phyloP scores from a whole-genome alignment of 2,113 vertebrate genomes.

The Cathartes aura region DNA sequence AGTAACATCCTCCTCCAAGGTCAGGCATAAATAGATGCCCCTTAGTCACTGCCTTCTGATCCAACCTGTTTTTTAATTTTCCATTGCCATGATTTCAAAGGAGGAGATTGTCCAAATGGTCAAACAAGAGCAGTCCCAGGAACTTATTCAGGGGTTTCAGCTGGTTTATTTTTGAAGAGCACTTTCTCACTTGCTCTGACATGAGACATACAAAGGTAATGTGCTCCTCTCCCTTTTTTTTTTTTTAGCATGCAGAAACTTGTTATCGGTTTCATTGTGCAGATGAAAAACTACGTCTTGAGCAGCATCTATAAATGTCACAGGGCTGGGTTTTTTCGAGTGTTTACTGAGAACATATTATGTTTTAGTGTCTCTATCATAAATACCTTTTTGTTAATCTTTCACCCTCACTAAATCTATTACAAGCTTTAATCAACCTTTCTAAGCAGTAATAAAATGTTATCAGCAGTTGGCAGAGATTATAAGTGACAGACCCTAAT shows the following conservation, averaged over 20 bases:
- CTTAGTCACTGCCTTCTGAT: background rate
- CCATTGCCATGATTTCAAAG: background rate
- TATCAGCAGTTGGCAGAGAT: conserved; percentile 34
- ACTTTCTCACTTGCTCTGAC: background rate
- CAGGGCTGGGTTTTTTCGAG: background rate
- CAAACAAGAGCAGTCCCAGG: background rate
- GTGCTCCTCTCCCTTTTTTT: background rate
- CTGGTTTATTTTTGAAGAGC: background rate
- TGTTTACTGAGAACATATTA: conserved; percentile 39
- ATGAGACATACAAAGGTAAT: background rate
- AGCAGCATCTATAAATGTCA: conserved; percentile 51
- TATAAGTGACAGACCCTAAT: conserved; percentile 24
- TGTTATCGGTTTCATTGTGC: conserved; percentile 14
- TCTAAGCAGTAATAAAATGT: conserved; percentile 44
- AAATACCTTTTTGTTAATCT: conserved; percentile 73
- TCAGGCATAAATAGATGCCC: background rate
- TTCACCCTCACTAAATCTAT: conserved; percentile 5
- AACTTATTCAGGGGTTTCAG: background rate
- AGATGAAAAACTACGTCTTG: conserved; percentile 37
- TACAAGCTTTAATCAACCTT: conserved; percentile 14
- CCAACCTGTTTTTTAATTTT: background rate
- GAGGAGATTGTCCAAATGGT: background rate
- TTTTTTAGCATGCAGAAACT: background rate
- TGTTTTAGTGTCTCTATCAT: background rate
- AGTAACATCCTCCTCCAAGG: background rate